Evolutionary conservation across 2,113 vertebrate genomes (phyloP).

Genomic region (Hyperopisus bebe): DNA sequence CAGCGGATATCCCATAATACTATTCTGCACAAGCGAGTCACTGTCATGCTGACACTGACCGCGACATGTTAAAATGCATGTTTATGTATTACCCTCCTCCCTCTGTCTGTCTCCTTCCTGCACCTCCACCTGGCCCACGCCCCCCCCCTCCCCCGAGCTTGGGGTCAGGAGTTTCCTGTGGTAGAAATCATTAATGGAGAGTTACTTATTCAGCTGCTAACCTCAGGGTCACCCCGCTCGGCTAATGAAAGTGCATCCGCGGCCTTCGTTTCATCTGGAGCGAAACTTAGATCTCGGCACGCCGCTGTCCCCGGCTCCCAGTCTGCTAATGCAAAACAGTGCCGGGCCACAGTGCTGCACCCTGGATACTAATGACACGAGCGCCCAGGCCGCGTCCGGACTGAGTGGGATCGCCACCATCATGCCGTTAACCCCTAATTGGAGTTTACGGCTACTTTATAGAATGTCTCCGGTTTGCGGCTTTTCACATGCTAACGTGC

Average conservation of each 20-base stretch:
- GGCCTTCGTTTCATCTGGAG: conserved; percentile 66
- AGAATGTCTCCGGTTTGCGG: neutral
- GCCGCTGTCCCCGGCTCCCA: conserved; percentile 35
- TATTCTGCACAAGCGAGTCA: conserved; percentile 33
- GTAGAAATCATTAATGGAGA: conserved; percentile 70
- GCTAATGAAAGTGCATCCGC: conserved; percentile 70
- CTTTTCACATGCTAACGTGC: neutral
- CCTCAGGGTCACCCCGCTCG: conserved; percentile 49
- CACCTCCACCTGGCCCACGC: conserved; percentile 38
- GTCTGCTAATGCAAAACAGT: conserved; percentile 51
- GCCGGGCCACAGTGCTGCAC: conserved; percentile 47
- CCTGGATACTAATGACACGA: conserved; percentile 52
- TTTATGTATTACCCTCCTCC: conserved; percentile 38
- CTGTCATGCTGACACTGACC: neutral
- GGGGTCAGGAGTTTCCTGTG: conserved; percentile 65
- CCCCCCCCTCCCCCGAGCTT: conserved; percentile 51
- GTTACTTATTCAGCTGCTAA: conserved; percentile 67
- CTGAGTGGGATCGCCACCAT: neutral
- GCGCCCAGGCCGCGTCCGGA: conserved; percentile 51
- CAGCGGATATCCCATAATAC: conserved; percentile 55
- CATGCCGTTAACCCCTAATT: neutral
- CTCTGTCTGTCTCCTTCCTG: neutral
- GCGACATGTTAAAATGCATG: neutral
- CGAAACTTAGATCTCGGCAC: conserved; percentile 64
- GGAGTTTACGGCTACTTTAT: neutral